Conservation (phyloP, 2,888 invertebrate species). For the Teleiodes luculella region DNA sequence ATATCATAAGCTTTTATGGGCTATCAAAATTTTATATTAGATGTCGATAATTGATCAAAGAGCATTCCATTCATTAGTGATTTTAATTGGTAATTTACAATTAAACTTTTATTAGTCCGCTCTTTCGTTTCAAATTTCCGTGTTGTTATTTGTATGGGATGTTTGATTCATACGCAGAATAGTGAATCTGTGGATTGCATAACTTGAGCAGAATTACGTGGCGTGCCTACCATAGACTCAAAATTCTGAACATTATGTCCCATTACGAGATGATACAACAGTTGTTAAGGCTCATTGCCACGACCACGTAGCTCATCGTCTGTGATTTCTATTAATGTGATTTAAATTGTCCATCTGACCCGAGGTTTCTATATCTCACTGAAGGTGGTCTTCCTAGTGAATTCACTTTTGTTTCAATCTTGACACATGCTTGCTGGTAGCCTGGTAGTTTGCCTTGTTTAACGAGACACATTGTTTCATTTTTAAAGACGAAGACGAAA, state of each 20-base stretch:
- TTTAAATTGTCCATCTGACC: slow-evolving; percentile 44
- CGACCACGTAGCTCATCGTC: slow-evolving; percentile 10
- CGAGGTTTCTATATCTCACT: slow-evolving; percentile 3
- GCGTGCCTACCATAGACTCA: not conserved
- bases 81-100: no score
- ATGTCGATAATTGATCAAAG: not conserved
- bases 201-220: not conserved
- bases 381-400: not conserved
- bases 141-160: no score
- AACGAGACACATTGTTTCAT: no score
- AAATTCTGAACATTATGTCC: slow-evolving; percentile 22
- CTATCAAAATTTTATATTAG: not conserved
- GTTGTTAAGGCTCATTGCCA: slow-evolving; percentile 19
- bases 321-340: slow-evolving; percentile 44
- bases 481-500: no score
- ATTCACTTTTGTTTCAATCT: not conserved
- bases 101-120: no score
- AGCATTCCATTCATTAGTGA: no score
- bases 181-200: not conserved
- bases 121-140: no score
- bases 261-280: slow-evolving; percentile 24
- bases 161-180: not conserved
- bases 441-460: no score
- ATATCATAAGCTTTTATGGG: not conserved
- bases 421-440: no score